Evolutionary conservation across 2,113 vertebrate species (phyloP).

Genomic region (Nasalis larvatus): DNA sequence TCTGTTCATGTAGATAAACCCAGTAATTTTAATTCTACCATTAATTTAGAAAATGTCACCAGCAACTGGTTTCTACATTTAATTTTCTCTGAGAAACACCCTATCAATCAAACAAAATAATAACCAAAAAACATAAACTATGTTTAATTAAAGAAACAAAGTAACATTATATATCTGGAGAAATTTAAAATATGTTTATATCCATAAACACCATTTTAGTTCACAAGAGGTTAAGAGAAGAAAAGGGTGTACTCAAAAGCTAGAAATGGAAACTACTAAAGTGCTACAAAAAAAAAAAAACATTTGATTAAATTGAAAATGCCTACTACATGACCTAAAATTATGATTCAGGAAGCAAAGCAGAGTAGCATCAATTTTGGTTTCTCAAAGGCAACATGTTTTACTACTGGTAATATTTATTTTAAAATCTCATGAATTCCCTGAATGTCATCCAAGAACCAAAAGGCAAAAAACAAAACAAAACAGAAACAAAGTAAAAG

Average conservation of each 20-base stretch:
- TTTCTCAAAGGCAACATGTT: slow-evolving; percentile 39
- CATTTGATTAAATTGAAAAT: slow-evolving; percentile 51
- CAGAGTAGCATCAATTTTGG: background rate
- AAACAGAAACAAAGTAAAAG: slow-evolving; percentile 40
- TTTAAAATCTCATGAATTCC: slow-evolving; percentile 42
- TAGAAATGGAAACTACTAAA: slow-evolving; percentile 32
- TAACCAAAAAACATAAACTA: slow-evolving; percentile 16
- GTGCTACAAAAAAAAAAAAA: slow-evolving; percentile 28
- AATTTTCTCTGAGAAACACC: slow-evolving; percentile 7
- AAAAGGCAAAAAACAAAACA: slow-evolving; percentile 40
- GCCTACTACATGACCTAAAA: background rate
- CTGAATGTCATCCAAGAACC: slow-evolving; percentile 5
- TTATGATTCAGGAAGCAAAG: slow-evolving; percentile 45
- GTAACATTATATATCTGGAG: background rate
- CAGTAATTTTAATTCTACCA: slow-evolving; percentile 30
- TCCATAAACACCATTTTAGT: slow-evolving; percentile 18
- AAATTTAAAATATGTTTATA: slow-evolving; percentile 28
- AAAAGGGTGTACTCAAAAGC: background rate
- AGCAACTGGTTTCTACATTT: background rate
- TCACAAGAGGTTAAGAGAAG: background rate
- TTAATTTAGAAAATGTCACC: slow-evolving; percentile 12
- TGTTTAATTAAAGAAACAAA: slow-evolving; percentile 16
- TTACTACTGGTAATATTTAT: slow-evolving; percentile 13
- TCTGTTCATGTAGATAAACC: background rate
- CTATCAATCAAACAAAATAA: slow-evolving; percentile 30